phyloP scores from a whole-genome alignment of 2,113 vertebrate genomes.

The Tympanuchus pallidicinctus region DNA sequence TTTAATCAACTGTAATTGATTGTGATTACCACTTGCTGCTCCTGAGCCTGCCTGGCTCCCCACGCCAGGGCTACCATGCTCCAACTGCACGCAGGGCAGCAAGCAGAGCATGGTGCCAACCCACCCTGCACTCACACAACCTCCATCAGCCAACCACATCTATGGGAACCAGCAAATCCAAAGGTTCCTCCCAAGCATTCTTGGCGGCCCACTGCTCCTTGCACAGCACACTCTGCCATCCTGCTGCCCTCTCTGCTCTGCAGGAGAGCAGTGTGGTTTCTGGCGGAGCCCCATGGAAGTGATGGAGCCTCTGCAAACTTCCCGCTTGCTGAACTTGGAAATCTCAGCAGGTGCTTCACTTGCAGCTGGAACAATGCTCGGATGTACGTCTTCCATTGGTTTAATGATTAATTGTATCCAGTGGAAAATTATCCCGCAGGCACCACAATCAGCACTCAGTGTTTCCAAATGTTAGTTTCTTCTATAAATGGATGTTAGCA shows the following conservation, averaged over 20 bases:
- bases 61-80: fast-evolving
- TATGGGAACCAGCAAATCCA: neutral
- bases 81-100: fast-evolving
- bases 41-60: neutral
- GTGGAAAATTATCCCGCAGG: conserved; percentile 38
- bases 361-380: neutral
- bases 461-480: conserved; percentile 70
- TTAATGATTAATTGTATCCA: conserved; percentile 56
- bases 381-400: neutral
- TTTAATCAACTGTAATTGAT: conserved; percentile 57
- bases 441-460: conserved; percentile 23
- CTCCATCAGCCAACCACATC: neutral
- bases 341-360: neutral
- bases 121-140: neutral
- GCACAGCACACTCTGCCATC: fast-evolving
- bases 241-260: fast-evolving
- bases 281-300: neutral
- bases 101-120: neutral
- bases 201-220: fast-evolving
- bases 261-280: neutral
- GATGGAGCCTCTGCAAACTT: fast-evolving
- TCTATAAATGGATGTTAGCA: conserved; percentile 53
- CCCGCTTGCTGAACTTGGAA: neutral
- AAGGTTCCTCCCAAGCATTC: neutral
- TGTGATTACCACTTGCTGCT: conserved; percentile 18